These are phyloP conservation scores for Cordylochernes scorpioides DNA, from an alignment of 2,888 invertebrate species.

Conservation along the genomic window DNA sequence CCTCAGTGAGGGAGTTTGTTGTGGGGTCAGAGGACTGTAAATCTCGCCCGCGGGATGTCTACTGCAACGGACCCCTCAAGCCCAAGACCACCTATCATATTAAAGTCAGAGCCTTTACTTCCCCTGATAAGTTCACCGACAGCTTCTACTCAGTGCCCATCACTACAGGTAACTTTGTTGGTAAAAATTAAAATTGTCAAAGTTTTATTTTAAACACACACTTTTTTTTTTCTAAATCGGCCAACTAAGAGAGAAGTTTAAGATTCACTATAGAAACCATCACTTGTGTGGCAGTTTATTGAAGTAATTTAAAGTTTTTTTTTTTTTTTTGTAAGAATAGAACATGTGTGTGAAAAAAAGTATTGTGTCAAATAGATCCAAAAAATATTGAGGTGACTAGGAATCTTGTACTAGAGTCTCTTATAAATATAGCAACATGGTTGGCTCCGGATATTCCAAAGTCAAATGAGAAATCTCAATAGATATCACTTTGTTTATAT, in stretches of 20 bases:
- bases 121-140: slow-evolving; percentile 76
- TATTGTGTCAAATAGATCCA: too few relatives aligned
- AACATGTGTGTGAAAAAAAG: too few relatives aligned
- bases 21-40: slow-evolving; percentile 35
- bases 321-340: slow-evolving; percentile 31
- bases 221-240: background rate
- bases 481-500: too few relatives aligned
- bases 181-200: slow-evolving; percentile 1
- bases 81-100: slow-evolving; percentile 68
- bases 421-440: too few relatives aligned
- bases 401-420: too few relatives aligned
- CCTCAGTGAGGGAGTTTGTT: slow-evolving; percentile 51
- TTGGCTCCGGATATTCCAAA: too few relatives aligned
- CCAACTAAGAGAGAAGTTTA: too few relatives aligned
- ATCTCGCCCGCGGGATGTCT: slow-evolving; percentile 56
- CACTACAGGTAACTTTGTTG: slow-evolving; percentile 39
- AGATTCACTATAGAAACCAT: too few relatives aligned
- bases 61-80: slow-evolving; percentile 84
- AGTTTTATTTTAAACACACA: background rate
- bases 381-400: too few relatives aligned
- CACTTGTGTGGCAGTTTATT: background rate
- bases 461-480: too few relatives aligned
- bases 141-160: slow-evolving; percentile 66
- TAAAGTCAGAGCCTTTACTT: slow-evolving; percentile 78
- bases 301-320: background rate